Percentiles rank a stretch among this genome's conserved stretches.
Conservation (phyloP, 2,113 vertebrate genomes). For the Alligator mississippiensis region DNA sequence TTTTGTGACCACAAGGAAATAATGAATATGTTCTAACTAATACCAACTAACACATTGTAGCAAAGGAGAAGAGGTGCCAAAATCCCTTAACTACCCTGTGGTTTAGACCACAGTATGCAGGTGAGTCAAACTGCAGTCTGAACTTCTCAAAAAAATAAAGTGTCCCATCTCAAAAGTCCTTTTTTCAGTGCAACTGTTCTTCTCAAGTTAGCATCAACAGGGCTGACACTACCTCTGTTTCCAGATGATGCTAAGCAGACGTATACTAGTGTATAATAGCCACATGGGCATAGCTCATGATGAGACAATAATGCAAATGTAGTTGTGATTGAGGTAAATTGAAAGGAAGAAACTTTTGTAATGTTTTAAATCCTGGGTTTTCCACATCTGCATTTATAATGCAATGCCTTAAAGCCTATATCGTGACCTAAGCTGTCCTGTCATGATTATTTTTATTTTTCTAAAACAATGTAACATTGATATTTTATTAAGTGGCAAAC, state of each 20-base stretch:
- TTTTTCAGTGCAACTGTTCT: conserved; percentile 21
- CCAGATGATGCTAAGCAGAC: conserved; percentile 15
- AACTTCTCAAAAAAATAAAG: conserved; percentile 12
- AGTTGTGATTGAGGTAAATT: background rate
- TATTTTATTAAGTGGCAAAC: no score
- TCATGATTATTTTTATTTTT: background rate
- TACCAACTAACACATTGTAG: background rate
- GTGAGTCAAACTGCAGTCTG: background rate
- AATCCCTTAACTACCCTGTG: background rate
- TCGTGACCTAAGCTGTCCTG: background rate
- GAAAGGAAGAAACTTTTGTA: background rate
- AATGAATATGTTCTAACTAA: background rate
- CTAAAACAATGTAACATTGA: background rate
- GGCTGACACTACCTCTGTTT: conserved; percentile 24
- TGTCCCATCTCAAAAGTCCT: background rate
- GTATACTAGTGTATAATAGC: background rate
- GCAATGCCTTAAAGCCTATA: background rate
- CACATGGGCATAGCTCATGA: background rate
- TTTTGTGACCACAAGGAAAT: background rate
- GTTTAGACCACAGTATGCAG: background rate
- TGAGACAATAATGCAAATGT: background rate
- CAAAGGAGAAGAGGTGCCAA: background rate
- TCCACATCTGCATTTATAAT: background rate
- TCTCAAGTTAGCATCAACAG: conserved; percentile 25
- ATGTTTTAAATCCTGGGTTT: background rate